Evolutionary conservation across 2,797 vertebrate species (phyloP).

Genomic region (Lates japonicus): DNA sequence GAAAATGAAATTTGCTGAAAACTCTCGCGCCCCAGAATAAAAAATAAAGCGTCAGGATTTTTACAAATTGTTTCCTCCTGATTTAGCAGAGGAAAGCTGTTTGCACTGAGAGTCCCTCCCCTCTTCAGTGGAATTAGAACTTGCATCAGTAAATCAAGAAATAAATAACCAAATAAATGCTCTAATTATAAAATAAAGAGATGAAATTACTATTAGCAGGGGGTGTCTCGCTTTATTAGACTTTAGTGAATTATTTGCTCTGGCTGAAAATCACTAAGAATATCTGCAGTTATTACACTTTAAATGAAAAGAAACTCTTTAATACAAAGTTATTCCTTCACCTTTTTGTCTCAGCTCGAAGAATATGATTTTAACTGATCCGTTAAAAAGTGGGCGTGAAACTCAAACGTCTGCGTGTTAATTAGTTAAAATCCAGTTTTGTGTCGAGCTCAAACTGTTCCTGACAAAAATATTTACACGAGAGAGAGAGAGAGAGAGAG

Average conservation of each 20-base stretch:
- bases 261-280: background rate
- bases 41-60: conserved; percentile 21
- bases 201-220: background rate
- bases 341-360: background rate
- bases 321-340: no score
- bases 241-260: conserved; percentile 8
- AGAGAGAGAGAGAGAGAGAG: background rate
- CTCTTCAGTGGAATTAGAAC: conserved; percentile 2
- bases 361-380: background rate
- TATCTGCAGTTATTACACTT: background rate
- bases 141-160: background rate
- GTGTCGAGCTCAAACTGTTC: conserved; percentile 9
- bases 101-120: background rate
- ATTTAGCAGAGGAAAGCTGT: conserved; percentile 31
- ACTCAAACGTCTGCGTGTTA: background rate
- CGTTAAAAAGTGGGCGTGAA: background rate
- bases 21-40: conserved; percentile 23
- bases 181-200: background rate
- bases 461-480: conserved; percentile 49
- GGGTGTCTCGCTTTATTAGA: background rate
- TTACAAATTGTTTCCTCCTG: conserved; percentile 4
- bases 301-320: background rate
- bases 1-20: conserved; percentile 37
- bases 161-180: background rate
- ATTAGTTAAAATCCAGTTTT: conserved; percentile 27